A percentile compares a stretch with the other conserved stretches of the same genome.
Evolutionary conservation across 2,888 invertebrate genomes (phyloP).

Genomic region (Gerris lacustris): DNA sequence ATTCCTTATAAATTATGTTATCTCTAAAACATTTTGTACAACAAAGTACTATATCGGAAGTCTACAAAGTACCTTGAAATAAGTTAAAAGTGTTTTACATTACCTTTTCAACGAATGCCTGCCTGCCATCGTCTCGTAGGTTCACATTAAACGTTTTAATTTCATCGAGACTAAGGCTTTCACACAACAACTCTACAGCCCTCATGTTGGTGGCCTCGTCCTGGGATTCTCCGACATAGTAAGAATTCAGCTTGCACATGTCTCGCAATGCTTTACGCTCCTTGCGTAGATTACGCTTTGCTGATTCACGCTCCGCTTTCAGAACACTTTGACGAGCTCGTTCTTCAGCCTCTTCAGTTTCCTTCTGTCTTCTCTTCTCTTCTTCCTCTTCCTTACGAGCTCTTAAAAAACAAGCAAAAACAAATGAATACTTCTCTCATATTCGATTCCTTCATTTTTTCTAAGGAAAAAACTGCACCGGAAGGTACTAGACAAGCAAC

Average conservation of each 20-base stretch:
- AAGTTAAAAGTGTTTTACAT: too few relatives aligned
- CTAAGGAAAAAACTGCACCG: too few relatives aligned
- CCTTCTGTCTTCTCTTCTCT: constrained; percentile 49
- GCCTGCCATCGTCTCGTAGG: neutral
- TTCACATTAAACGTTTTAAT: neutral
- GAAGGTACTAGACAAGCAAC: too few relatives aligned
- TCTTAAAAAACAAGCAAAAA: too few relatives aligned
- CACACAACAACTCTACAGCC: constrained; percentile 83
- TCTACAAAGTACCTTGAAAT: too few relatives aligned
- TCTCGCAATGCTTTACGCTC: constrained; percentile 72
- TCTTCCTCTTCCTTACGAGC: constrained; percentile 50
- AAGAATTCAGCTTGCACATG: constrained; percentile 66
- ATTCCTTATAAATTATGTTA: too few relatives aligned
- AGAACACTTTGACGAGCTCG: constrained; percentile 67
- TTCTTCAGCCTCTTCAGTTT: constrained; percentile 68
- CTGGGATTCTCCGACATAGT: constrained; percentile 55
- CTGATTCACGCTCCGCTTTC: constrained; percentile 71
- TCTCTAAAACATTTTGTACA: too few relatives aligned
- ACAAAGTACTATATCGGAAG: too few relatives aligned
- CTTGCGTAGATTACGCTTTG: constrained; percentile 74
- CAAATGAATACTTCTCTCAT: constrained; percentile 30
- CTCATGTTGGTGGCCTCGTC: constrained; percentile 74
- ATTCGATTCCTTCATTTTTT: too few relatives aligned
- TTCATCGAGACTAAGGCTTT: constrained; percentile 53
- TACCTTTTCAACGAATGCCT: constrained; percentile 2